These are phyloP conservation scores for Hydrozoanthus tunicans DNA, from an alignment of 64 coral and sea anemone species.

Conservation along the genomic window DNA sequence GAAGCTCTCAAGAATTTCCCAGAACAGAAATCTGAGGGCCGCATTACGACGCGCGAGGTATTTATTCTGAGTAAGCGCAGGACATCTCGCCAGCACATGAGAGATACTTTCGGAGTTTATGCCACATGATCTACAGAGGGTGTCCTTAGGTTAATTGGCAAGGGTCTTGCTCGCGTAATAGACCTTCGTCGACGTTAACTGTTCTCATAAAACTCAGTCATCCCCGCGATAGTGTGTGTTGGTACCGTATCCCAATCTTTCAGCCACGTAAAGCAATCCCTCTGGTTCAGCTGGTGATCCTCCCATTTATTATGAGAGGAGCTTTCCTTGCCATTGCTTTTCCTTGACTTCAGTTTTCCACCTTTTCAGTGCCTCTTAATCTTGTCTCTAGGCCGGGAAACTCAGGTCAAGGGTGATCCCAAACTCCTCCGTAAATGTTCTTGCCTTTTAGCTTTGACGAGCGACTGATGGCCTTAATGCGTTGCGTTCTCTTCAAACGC, in stretches of 20 bases:
- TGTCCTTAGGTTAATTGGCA: not conserved
- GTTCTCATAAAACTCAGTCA: not conserved
- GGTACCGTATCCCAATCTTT: not conserved
- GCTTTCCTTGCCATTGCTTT: not conserved
- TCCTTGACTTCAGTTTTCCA: not conserved
- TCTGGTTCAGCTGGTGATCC: not conserved
- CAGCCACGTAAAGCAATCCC: not conserved
- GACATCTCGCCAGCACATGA: conserved; percentile 21
- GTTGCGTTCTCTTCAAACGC: conserved; percentile 13
- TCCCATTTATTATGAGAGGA: not conserved
- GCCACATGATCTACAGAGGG: not conserved
- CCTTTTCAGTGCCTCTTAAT: not conserved
- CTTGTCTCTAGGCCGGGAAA: not conserved
- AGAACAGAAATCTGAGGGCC: conserved; percentile 23
- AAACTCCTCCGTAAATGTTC: conserved; percentile 34
- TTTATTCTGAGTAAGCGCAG: conserved; percentile 13
- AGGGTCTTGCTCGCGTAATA: not conserved
- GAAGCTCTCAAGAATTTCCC: conserved; percentile 1
- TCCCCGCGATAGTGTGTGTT: not conserved
- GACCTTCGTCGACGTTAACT: not conserved
- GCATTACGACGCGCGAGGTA: conserved; percentile 33
- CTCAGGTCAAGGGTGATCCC: not conserved
- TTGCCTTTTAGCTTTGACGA: conserved; percentile 12
- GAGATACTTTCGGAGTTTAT: not conserved
- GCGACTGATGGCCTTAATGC: conserved; percentile 4